A percentile compares a stretch with the other conserved stretches of the same genome.
phyloP scores from a whole-genome alignment of 1,140 invertebrate genomes.

The Neodiprion pinetum region DNA sequence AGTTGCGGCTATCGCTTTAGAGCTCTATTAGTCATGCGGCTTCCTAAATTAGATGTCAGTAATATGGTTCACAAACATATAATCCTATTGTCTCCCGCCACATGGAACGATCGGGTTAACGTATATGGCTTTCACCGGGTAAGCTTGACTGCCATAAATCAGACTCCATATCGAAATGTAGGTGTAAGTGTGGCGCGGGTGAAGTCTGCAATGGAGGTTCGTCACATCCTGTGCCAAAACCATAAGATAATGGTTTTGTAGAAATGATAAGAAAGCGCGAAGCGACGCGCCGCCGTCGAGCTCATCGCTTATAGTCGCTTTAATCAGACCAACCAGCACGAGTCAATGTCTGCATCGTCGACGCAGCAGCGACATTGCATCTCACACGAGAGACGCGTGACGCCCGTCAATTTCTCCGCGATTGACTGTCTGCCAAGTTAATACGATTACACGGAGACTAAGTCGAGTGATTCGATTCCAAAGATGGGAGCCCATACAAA shows the following conservation, averaged over 20 bases:
- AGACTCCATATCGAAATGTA: background rate
- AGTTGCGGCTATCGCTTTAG: background rate
- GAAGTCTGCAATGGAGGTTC: background rate
- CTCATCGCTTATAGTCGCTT: too few relatives aligned
- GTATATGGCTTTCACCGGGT: background rate
- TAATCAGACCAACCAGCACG: too few relatives aligned
- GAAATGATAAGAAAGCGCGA: background rate
- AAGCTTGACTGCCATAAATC: background rate
- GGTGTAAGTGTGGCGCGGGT: background rate
- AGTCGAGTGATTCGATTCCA: too few relatives aligned
- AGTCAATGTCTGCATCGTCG: too few relatives aligned
- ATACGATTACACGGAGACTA: too few relatives aligned
- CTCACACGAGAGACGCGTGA: too few relatives aligned
- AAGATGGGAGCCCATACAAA: too few relatives aligned
- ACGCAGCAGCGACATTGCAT: too few relatives aligned
- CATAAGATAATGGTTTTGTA: background rate
- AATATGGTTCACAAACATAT: background rate
- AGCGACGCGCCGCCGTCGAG: too few relatives aligned
- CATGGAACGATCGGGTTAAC: background rate
- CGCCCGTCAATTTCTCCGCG: too few relatives aligned
- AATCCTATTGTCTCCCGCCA: background rate
- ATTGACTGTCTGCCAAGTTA: too few relatives aligned
- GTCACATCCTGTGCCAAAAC: conserved; percentile 5
- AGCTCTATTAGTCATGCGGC: background rate
- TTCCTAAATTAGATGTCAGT: background rate